Evolutionary conservation across 2,113 vertebrate species (phyloP), one percentile per base, ranked within the genome.

Genomic region (Deroptyus accipitrinus): DNA sequence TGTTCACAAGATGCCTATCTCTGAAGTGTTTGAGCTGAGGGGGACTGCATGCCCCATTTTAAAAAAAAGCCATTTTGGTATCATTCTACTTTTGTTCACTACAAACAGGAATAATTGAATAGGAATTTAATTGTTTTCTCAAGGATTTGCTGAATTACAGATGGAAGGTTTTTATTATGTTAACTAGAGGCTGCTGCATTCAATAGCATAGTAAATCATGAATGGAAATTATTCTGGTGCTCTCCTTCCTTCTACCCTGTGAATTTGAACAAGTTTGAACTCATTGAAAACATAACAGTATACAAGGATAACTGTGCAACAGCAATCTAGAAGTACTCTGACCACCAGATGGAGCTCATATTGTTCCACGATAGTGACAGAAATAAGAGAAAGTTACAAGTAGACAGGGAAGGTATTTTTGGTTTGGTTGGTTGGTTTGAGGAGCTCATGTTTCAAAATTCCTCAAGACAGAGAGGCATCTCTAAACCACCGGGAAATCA

Each of bases 261-360:
- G 22, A 42, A 62, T 46, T 22, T 70, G 74, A 52, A 62, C 57
- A 90, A 85, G 39, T 64, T 62, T 27, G 24, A 90, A 55, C 28
- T 41, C 79, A 74, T 27, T 15, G 16, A 69, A 31, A 78, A 66
- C 20, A 5, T 3, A 5, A 64, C 55, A 86, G 52, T 16, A 28
- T 18, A 46, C 20, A 72, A 72, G 49, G 15, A 63, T 13, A 42
- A 70, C 57, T 1, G 6, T 10, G 20, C 42, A 89, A 37, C 37
- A 73, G 22, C 20, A 39, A 51, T 17, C 37, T 30, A 42, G 72
- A 84, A 44, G 79, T 68, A 51, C 52, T 97, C 94, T 95, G 86
- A 31, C 98, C 98, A 97, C 96, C 93, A 98, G 98, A 95, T 97
- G 98, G 98, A 96, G 98, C 98, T 84, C 97, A 88, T 74, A 98